phyloP scores from a whole-genome alignment of 2,113 vertebrate genomes.

The Prionailurus bengalensis region DNA sequence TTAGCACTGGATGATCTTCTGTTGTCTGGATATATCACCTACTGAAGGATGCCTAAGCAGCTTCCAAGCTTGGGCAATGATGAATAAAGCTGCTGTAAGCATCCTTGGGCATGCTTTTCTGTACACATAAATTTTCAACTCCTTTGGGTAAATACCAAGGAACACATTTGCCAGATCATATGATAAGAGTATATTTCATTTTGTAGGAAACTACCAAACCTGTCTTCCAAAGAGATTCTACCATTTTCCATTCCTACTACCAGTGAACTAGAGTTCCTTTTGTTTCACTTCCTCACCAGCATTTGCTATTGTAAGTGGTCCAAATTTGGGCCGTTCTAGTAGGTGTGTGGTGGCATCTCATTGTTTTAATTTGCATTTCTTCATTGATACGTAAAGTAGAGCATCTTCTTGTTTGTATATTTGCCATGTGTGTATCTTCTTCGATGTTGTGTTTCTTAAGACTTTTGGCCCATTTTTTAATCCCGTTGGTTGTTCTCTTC shows the following conservation, averaged over 20 bases:
- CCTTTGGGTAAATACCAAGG: neutral
- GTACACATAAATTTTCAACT: neutral
- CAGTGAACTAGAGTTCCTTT: neutral
- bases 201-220: neutral
- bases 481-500: neutral
- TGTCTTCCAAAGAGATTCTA: neutral
- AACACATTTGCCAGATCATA: neutral
- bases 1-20: neutral
- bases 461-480: neutral
- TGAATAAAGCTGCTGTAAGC: neutral
- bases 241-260: neutral
- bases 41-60: neutral
- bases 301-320: neutral
- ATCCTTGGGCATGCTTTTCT: neutral
- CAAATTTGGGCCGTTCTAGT: neutral
- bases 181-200: neutral
- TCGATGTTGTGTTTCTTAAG: neutral
- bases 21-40: neutral
- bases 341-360: neutral
- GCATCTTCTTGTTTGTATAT: neutral
- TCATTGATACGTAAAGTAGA: neutral
- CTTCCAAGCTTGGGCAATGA: neutral
- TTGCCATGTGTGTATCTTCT: neutral
- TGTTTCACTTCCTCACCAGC: neutral
- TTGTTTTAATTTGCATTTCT: neutral